Evolutionary conservation across 1,140 invertebrate genomes (phyloP), one percentile per base, ranked within the genome.

Genomic region (Zaprionus lachaisei): DNA sequence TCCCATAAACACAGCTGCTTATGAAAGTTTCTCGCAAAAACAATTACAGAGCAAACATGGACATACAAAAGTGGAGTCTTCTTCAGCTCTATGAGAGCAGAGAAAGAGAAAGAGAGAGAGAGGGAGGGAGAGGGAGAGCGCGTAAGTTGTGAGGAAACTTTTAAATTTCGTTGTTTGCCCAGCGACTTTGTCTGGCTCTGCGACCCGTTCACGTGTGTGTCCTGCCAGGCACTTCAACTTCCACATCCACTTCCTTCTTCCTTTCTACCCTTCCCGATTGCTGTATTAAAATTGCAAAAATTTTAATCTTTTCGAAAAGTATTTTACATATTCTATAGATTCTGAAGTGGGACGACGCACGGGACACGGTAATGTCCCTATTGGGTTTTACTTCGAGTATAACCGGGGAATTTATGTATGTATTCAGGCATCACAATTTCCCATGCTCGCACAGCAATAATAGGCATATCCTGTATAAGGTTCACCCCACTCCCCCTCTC

Each of bases 281-380:
- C 41, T 4, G 74, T 89, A 89, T 89, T 89, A 89, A 89, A 89
- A 89, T 84, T 90, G 84, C 81, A 90, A 81, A 89, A 84, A 81
- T 89, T 86, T 90, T 90, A 89, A 89, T 89, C 84, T 89, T 89
- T 89, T 79, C 81, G 69, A 79, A 80, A 69, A 89, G 72, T 87
- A 74, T 79, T 89, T 89, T 89, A 73, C 85, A 89, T 89, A 89
- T 87, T 87, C 79, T 84, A 89, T 89, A 89, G 84, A 89, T 89
- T 89, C 65, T 22, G 65, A 49, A 67, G 74, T 44, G 77, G 72
- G 51, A 55, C 17, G 51, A 60, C 38, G 55, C 38, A 44, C 26
- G 24, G 26, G 7, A 11, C 31, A 24, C 15, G 22, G 38, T 90
- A 84, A 89, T 84, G 85, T 81, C 84, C 84, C 84, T 90, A 89